Base-by-base conservation (phyloP, 2,797 vertebrate species). In the Ataeniobius toweri region DNA sequence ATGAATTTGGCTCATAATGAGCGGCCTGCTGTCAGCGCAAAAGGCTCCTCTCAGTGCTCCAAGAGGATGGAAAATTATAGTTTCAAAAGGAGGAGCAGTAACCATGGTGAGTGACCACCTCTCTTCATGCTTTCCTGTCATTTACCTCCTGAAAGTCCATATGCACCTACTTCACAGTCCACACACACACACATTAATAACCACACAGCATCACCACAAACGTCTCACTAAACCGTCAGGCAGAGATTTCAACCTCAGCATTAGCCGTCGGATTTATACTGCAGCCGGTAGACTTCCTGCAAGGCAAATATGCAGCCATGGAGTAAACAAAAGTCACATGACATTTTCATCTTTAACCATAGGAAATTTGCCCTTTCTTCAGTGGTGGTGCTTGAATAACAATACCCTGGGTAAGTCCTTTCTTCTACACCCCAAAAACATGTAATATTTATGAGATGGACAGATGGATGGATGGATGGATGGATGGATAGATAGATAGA, bases 31-130 rank as follows among this genome's bases (percentile, higher is more conserved):
- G 80, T 69, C 81, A 59, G 85, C 0, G 73, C 81, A 36, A 77
- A 67, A 80, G 73, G 81, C 84, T 90, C 78, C 84, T 85, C 85
- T 91, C 82, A 77, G 83, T 86, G 55, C 56, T 79, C 83, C 87
- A 76, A 77, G 83, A 88, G 92, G 83, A 92, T 75, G 85, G 90
- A 85, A 92, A 95, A 96, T 95, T 92, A 92, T 90, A 90, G 89
- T 92, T 92, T 80, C 78, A 83, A 90, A 87, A 88, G 85, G 88
- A 91, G 87, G 80, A 88, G 78, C 80, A 75, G 94, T 94, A 94
- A 94, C 94, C 94, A 94, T 94, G 93, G 92, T 88, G 88, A 96
- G 91, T 82, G 86, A 44, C 85, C 89, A 80, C 75, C 79, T 88
- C 80, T 68, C 76, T 48, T 71, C 72, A 68, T 79, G 76, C 86